Conservation (phyloP, 2,888 invertebrate genomes). For the Patella pellucida region DNA sequence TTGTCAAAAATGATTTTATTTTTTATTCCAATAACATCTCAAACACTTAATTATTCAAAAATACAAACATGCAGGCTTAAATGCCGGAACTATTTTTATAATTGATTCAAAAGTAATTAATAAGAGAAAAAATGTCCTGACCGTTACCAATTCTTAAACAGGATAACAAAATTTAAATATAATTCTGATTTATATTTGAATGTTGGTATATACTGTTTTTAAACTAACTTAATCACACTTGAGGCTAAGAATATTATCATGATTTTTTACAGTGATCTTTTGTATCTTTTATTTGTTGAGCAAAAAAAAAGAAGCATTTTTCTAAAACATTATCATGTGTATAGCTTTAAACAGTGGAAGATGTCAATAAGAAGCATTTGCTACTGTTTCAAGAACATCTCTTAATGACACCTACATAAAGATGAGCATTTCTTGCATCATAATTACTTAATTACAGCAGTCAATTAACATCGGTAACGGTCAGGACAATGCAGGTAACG, state of each 20-base stretch:
- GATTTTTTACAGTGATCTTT: constrained; percentile 12
- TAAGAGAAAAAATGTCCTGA: constrained; percentile 15
- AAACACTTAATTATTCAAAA: constrained; percentile 15
- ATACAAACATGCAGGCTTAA: constrained; percentile 15
- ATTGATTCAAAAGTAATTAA: constrained; percentile 15
- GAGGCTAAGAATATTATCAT: constrained; percentile 12
- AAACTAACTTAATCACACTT: constrained; percentile 13
- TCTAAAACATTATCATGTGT: constrained; percentile 11
- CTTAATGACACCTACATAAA: constrained; percentile 13
- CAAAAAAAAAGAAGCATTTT: constrained; percentile 11
- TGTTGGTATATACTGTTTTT: constrained; percentile 13
- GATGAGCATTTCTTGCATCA: constrained; percentile 13
- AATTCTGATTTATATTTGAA: constrained; percentile 14
- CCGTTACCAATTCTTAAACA: constrained; percentile 15
- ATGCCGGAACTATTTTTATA: constrained; percentile 7
- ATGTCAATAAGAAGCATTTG: constrained; percentile 15
- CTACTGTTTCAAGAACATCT: constrained; percentile 11
- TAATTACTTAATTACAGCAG: constrained; percentile 12
- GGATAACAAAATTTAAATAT: constrained; percentile 10
- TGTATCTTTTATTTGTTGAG: constrained; percentile 8
- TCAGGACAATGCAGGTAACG: constrained; percentile 14
- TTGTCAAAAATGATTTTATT: neutral
- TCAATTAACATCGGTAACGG: constrained; percentile 15
- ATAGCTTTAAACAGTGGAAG: constrained; percentile 13
- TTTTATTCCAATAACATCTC: constrained; percentile 15